Conservation (phyloP, 2,797 vertebrate species). For the Peromyscus aztecus region DNA sequence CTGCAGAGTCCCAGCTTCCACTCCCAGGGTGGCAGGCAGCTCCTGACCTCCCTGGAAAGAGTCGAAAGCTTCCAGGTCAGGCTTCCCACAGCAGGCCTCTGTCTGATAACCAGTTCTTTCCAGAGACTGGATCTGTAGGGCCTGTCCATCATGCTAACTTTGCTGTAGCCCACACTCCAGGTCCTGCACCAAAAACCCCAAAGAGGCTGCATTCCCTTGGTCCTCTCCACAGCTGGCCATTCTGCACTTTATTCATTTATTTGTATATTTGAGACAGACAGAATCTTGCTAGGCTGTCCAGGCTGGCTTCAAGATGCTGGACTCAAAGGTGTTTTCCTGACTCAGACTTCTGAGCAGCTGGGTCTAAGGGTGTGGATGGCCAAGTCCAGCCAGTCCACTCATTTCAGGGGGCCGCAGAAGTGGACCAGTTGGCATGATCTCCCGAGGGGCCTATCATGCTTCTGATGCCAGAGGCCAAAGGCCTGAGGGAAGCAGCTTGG, state of each 20-base stretch:
- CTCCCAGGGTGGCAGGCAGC: not conserved
- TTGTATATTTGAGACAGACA: not conserved
- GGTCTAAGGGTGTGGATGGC: not conserved
- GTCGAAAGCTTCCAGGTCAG: not conserved
- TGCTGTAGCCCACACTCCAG: no score
- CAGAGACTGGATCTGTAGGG: not conserved
- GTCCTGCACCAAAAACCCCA: not conserved
- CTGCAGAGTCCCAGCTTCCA: not conserved
- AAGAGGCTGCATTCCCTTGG: not conserved
- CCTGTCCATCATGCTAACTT: not conserved
- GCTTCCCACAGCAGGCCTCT: not conserved
- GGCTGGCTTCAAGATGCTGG: no score
- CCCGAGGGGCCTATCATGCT: accelerated
- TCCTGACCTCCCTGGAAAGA: not conserved
- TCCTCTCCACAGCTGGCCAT: not conserved
- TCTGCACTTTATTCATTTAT: not conserved
- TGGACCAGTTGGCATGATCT: not conserved
- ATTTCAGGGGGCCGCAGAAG: no score
- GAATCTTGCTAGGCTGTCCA: not conserved
- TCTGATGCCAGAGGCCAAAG: not conserved
- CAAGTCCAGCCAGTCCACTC: not conserved
- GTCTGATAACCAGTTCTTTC: not conserved
- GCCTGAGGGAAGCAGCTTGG: not conserved
- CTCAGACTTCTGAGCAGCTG: not conserved
- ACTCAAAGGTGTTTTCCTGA: not conserved